Evolutionary conservation across 2,888 invertebrate species (phyloP), one percentile per base, ranked within the genome.

Genomic region (Ditylenchus weischeri): DNA sequence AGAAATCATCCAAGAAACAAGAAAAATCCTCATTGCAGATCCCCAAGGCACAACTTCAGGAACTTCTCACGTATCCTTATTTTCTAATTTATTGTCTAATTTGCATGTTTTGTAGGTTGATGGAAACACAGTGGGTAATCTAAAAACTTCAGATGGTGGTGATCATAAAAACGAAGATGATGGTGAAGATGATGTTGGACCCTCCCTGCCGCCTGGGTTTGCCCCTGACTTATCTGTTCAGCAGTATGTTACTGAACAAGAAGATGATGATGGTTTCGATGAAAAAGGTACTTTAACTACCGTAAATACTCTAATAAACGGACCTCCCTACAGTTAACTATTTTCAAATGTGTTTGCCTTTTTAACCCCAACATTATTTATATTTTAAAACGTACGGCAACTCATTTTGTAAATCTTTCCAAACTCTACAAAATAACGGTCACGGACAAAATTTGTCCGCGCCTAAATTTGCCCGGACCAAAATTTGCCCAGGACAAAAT

Each of bases 181-280:
- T 15, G 61, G 59, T 7, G 73, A 73, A 0, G 79, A 79, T 47
- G 79, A 78, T 66, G 70, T 79, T 61, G 74, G 77, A 43, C 79
- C 79, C 8, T 70, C 73, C 8, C 67, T 80, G n/a, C 80, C 80
- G 15, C 78, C 79, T 4, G 79, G 79, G 5, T 81, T 80, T 66
- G 64, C 72, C 19, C 75, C 76, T 0, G 77, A 77, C 43, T 63
- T 68, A 50, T 60, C 60, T 15, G 69, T 72, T 3, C 68, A 72
- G 57, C 64, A 60, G 29, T 47, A 21, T 35, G 62, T 43, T 50
- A 68, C 69, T n/a, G 81, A 84, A 43, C 83, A 84, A 64, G 84
- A 83, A 21, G 83, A 81, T 66, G 83, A 84, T 64, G 83, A 81
- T 65, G 81, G 80, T 54, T 78, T 76, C 57, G 82, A 78, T 36